A percentile compares a stretch with the other conserved stretches of the same genome.
Conservation (phyloP, 23 tunicate species). For the Pegea sp. region DNA sequence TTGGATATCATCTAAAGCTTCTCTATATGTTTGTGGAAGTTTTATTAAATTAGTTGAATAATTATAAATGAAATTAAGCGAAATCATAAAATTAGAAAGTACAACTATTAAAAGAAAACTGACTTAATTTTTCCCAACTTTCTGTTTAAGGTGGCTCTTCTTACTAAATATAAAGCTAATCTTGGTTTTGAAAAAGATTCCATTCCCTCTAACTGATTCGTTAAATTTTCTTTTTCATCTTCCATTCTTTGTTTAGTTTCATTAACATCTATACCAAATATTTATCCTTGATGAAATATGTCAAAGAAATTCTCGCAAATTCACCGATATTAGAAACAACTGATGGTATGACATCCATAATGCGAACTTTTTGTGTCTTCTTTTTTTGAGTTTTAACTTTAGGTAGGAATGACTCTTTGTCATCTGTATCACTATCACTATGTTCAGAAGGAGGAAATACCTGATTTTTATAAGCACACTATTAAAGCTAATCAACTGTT, state of each 20-base stretch:
- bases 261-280: slow-evolving; percentile 11
- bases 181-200: slow-evolving; percentile 5
- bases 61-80: too few relatives aligned
- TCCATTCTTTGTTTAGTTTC: slow-evolving; percentile 19
- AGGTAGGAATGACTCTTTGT: too few relatives aligned
- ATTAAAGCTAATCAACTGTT: too few relatives aligned
- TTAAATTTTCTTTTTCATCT: slow-evolving; percentile 20
- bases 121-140: slow-evolving; percentile 79
- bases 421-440: too few relatives aligned
- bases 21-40: too few relatives aligned
- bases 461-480: too few relatives aligned
- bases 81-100: too few relatives aligned
- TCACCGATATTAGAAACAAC: background rate
- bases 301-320: background rate
- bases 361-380: background rate
- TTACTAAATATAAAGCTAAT: slow-evolving; percentile 34
- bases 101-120: too few relatives aligned
- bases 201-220: slow-evolving; percentile 6
- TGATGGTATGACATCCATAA: background rate
- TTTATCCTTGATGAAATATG: background rate
- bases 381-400: too few relatives aligned
- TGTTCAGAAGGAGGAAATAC: too few relatives aligned
- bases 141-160: slow-evolving; percentile 36
- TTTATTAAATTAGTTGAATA: too few relatives aligned
- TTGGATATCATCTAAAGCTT: slow-evolving; percentile 30